Percentiles rank a stretch among this genome's conserved stretches.
Conservation (phyloP, 2,113 vertebrate genomes). For the Tetrax tetrax region DNA sequence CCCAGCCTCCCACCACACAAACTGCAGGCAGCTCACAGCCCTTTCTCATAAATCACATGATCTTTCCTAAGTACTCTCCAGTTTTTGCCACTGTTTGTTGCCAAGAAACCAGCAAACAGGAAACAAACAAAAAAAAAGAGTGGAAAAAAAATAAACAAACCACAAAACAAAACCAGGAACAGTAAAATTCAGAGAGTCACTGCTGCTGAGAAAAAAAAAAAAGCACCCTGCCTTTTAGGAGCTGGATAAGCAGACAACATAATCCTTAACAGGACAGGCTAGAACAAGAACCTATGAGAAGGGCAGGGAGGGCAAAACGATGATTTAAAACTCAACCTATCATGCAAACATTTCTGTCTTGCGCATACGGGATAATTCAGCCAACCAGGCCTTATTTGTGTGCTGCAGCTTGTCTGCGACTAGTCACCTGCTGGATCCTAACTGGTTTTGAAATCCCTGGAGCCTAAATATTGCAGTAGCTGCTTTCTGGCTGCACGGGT, state of each 20-base stretch:
- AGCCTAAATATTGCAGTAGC: neutral
- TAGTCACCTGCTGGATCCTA: neutral
- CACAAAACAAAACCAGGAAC: conserved; percentile 22
- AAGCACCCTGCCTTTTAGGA: neutral
- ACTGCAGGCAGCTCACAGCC: neutral
- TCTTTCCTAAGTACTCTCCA: neutral
- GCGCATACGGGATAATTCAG: neutral
- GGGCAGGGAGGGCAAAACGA: neutral
- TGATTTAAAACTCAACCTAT: neutral
- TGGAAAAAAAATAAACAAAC: neutral
- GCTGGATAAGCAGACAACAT: neutral
- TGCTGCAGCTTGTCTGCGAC: rapidly evolving
- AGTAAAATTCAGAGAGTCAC: neutral
- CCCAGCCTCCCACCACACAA: neutral
- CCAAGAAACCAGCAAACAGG: conserved; percentile 17
- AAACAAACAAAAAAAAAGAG: neutral
- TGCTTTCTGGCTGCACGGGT: neutral
- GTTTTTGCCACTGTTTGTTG: neutral
- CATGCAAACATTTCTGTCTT: neutral
- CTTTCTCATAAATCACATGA: conserved; percentile 55
- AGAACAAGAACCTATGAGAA: neutral
- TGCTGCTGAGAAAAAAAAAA: neutral
- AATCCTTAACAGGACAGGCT: neutral
- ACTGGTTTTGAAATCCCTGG: neutral
- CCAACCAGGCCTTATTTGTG: neutral